Evolutionary conservation across 2,888 invertebrate species (phyloP).

Genomic region (Hydrotaea diabolus): DNA sequence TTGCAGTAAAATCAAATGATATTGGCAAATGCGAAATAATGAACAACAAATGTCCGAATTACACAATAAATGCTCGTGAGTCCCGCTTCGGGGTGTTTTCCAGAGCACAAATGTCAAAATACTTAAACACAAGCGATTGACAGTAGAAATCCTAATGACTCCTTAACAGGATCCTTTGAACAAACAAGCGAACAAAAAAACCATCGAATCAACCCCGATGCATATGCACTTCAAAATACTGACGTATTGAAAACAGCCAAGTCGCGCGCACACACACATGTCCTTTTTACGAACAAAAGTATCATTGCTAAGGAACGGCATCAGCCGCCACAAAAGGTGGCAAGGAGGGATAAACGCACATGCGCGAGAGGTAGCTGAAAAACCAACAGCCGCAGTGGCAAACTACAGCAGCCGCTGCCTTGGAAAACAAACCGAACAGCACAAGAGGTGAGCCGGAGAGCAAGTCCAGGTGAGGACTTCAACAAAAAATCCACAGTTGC

Average conservation of each 20-base stretch:
- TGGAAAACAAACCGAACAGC: conserved; percentile 30
- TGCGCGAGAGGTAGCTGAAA: conserved; percentile 8
- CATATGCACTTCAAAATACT: conserved; percentile 55
- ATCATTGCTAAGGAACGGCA: conserved; percentile 27
- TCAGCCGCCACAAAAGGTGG: conserved; percentile 54
- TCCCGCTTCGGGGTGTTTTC: conserved; percentile 52
- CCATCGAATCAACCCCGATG: conserved; percentile 59
- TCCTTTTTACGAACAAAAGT: conserved; percentile 52
- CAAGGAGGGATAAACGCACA: conserved; percentile 9
- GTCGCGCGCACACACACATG: conserved; percentile 43
- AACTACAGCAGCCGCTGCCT: conserved; percentile 26
- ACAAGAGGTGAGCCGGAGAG: conserved; percentile 48
- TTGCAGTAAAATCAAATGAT: conserved; percentile 35
- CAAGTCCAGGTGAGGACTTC: conserved; percentile 57
- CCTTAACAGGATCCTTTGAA: conserved; percentile 54
- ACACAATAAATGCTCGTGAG: conserved; percentile 29
- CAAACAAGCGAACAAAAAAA: conserved; percentile 6
- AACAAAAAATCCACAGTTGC: conserved; percentile 50
- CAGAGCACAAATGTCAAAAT: conserved; percentile 62
- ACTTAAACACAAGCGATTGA: conserved; percentile 62
- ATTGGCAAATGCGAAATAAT: conserved; percentile 57
- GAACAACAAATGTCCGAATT: conserved; percentile 63
- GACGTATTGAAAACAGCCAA: too few species aligned
- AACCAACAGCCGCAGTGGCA: not conserved
- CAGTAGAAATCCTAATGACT: conserved; percentile 53